Conservation (phyloP, 2,888 invertebrate genomes). For the Clanis bilineata region DNA sequence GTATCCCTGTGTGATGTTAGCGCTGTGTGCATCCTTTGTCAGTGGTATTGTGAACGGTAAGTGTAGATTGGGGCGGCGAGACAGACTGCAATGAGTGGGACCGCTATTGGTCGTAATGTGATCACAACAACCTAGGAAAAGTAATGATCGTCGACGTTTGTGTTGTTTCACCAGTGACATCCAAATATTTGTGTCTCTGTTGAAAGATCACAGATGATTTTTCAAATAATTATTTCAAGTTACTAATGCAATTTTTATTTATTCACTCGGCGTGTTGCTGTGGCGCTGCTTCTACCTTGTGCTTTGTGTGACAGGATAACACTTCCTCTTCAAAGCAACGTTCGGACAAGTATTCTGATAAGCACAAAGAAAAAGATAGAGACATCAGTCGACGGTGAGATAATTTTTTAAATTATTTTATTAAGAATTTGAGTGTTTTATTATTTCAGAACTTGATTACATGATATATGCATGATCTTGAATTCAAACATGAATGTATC, state of each 20-base stretch:
- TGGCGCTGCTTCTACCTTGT: conserved; percentile 83
- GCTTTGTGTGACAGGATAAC: conserved; percentile 83
- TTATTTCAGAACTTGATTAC: no score
- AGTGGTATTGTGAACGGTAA: conserved; percentile 85
- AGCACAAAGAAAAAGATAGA: conserved; percentile 74
- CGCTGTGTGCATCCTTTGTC: conserved; percentile 85
- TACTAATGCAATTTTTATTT: conserved; percentile 81
- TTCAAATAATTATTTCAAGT: conserved; percentile 57
- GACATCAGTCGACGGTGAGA: conserved; percentile 66
- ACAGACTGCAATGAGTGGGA: conserved; percentile 62
- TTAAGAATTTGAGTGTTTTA: no score
- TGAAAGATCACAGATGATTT: conserved; percentile 61
- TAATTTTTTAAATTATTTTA: neutral
- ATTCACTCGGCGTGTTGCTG: conserved; percentile 82
- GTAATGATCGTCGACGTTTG: conserved; percentile 57
- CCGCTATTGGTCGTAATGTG: conserved; percentile 49
- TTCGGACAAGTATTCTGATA: conserved; percentile 80
- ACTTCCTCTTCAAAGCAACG: conserved; percentile 81
- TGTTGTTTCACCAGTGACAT: conserved; percentile 57
- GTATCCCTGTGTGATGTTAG: conserved; percentile 86
- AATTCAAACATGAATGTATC: no score
- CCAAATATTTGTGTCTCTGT: conserved; percentile 40
- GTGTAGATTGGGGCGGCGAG: conserved; percentile 81
- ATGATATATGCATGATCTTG: no score
- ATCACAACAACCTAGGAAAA: conserved; percentile 63